phyloP scores from a whole-genome alignment of 2,797 vertebrate species.

The Rallus crepitans region DNA sequence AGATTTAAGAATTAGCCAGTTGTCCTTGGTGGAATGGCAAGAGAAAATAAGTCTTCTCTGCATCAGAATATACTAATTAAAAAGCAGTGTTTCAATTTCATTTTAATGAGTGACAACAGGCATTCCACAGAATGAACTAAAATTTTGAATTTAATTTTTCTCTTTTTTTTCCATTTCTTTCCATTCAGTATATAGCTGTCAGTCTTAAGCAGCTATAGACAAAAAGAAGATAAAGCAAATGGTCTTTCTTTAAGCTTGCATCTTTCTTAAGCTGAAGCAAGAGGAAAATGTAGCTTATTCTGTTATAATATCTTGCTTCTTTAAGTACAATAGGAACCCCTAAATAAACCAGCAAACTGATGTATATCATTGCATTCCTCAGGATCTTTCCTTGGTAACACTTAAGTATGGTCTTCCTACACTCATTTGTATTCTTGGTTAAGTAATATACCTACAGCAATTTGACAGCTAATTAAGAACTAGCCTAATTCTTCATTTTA shows the following conservation, averaged over 20 bases:
- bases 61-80: conserved; percentile 55
- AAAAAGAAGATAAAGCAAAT: conserved; percentile 49
- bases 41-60: conserved; percentile 19
- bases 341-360: conserved; percentile 27
- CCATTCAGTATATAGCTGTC: conserved; percentile 57
- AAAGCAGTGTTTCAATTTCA: conserved; percentile 50
- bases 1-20: conserved; percentile 37
- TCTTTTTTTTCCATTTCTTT: conserved; percentile 37
- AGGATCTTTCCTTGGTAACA: background rate
- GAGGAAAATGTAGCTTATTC: background rate
- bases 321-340: background rate
- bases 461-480: background rate
- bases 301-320: conserved; percentile 15
- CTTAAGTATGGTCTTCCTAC: background rate
- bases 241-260: conserved; percentile 24
- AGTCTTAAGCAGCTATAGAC: conserved; percentile 32
- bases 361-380: background rate
- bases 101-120: conserved; percentile 5
- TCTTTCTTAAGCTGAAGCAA: background rate
- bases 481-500: background rate
- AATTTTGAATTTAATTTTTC: background rate
- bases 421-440: background rate
- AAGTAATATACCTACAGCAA: background rate
- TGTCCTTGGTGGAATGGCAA: background rate
- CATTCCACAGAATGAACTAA: background rate